These are phyloP conservation scores for Karalla daura DNA, from an alignment of 2,797 vertebrate genomes.

Conservation along the genomic window DNA sequence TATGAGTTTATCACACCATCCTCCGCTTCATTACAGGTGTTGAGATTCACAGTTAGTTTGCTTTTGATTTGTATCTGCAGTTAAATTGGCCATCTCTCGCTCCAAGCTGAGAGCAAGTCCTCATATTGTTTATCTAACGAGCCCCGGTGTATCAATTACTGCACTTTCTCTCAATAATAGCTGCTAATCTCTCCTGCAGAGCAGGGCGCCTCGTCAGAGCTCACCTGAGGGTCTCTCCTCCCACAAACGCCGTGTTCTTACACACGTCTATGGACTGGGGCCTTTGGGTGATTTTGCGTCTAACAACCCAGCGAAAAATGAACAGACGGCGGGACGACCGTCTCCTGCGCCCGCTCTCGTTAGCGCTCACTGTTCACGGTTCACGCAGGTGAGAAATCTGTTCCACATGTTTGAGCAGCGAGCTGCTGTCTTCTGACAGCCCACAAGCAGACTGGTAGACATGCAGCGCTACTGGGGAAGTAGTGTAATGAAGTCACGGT, in stretches of 20 bases:
- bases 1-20: constrained; percentile 3
- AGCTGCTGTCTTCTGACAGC: no score
- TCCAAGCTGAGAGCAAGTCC: constrained; percentile 40
- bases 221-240: constrained; percentile 32
- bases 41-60: constrained; percentile 49
- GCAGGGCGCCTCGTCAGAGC: constrained; percentile 44
- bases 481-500: no score
- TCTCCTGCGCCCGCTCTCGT: neutral
- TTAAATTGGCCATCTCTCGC: constrained; percentile 60
- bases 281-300: constrained; percentile 21
- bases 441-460: no score
- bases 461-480: no score
- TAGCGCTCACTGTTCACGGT: neutral
- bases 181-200: constrained; percentile 40
- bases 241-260: constrained; percentile 23
- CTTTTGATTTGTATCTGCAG: constrained; percentile 53
- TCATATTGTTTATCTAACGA: constrained; percentile 63
- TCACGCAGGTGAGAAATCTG: constrained; percentile 11
- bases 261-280: constrained; percentile 39
- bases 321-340: neutral
- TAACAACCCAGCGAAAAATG: neutral
- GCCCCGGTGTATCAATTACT: constrained; percentile 54
- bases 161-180: constrained; percentile 49
- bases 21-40: constrained; percentile 46
- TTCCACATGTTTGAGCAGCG: no score